Conservation (phyloP, 2,113 vertebrate genomes). For the Orientallactaga bullata region DNA sequence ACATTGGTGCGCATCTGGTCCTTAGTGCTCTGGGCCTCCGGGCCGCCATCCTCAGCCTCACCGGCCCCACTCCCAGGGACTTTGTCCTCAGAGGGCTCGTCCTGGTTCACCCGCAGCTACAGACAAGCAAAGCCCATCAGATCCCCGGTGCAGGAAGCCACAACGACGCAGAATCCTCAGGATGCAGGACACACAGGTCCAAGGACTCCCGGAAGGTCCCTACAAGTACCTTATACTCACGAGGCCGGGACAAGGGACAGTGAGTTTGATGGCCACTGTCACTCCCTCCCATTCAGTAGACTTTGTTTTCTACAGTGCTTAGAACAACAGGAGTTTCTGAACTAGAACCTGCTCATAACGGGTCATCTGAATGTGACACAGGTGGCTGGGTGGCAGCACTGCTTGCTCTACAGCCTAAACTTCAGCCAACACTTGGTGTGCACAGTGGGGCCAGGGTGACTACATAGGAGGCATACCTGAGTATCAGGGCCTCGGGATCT, state of each 20-base stretch:
- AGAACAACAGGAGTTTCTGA: background rate
- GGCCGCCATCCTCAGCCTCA: constrained; percentile 86
- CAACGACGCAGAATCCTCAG: accelerated
- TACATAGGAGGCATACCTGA: background rate
- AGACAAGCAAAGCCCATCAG: background rate
- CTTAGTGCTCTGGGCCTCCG: constrained; percentile 92
- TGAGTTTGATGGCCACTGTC: background rate
- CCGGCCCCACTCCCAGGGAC: constrained; percentile 87
- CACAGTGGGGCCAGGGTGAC: no score
- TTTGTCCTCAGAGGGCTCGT: constrained; percentile 94
- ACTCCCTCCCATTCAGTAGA: background rate
- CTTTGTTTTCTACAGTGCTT: background rate
- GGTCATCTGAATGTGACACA: background rate
- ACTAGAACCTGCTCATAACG: background rate
- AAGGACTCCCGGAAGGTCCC: background rate
- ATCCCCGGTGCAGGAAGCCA: accelerated
- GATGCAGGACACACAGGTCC: no score
- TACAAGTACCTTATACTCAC: background rate
- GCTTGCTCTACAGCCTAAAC: no score
- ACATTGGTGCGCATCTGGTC: constrained; percentile 98
- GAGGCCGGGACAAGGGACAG: no score
- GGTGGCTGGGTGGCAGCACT: background rate
- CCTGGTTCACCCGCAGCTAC: constrained; percentile 98
- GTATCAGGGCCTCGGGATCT: background rate
- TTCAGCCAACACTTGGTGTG: background rate